These are phyloP conservation scores for Epizoanthus ramosus DNA, from an alignment of 92 coral and sea anemone genomes.

Conservation along the genomic window DNA sequence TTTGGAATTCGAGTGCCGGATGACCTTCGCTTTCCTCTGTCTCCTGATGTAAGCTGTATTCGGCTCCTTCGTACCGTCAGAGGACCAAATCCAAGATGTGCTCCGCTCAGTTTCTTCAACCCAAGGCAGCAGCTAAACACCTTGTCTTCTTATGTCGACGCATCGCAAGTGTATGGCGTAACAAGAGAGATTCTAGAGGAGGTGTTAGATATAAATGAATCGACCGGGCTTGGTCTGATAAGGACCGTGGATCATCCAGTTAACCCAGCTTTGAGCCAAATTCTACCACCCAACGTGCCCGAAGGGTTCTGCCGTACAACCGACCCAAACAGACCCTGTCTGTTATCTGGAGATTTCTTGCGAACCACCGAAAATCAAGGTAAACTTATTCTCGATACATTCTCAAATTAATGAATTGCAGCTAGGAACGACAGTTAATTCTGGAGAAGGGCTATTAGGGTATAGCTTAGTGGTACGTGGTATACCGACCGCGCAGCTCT, in stretches of 20 bases:
- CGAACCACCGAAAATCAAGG: conserved; percentile 51
- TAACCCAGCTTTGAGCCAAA: conserved; percentile 7
- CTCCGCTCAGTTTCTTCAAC: neutral
- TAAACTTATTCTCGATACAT: neutral
- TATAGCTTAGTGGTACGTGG: neutral
- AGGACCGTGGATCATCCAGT: conserved; percentile 26
- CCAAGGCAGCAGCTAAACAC: conserved; percentile 44
- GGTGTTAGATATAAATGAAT: conserved; percentile 16
- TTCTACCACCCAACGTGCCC: conserved; percentile 35
- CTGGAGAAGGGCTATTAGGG: neutral
- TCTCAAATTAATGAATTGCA: neutral
- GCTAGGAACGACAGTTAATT: neutral
- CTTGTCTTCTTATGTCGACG: conserved; percentile 58
- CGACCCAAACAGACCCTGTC: conserved; percentile 31
- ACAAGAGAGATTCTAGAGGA: conserved; percentile 1
- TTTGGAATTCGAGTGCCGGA: neutral
- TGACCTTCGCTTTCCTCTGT: neutral
- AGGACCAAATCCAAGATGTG: neutral
- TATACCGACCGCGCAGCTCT: neutral
- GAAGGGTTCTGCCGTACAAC: conserved; percentile 39
- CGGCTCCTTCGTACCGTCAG: neutral
- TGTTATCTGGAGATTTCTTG: conserved; percentile 39
- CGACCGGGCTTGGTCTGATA: conserved; percentile 31
- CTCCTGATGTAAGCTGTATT: neutral
- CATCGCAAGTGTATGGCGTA: conserved; percentile 67